Conservation (phyloP, 2,888 invertebrate genomes). For the Synanthedon tipuliformis region DNA sequence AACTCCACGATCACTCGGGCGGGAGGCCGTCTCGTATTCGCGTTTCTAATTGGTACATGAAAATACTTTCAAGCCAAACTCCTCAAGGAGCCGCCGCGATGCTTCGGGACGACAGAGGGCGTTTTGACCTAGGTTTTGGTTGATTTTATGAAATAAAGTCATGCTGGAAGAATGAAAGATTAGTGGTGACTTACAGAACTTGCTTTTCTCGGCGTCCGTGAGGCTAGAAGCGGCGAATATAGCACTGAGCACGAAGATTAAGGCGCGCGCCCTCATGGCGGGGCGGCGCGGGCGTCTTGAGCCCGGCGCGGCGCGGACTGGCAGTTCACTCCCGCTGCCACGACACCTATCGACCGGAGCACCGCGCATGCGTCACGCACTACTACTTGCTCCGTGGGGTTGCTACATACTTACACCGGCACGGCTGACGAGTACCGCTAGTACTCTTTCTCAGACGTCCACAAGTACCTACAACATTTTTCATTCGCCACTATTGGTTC, state of each 20-base stretch:
- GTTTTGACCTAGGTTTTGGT: too few species aligned
- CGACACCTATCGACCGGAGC: conserved; percentile 9
- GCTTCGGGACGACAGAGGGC: too few species aligned
- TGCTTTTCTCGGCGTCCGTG: conserved; percentile 63
- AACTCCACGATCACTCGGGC: too few species aligned
- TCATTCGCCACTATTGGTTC: too few species aligned
- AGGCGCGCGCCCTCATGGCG: conserved; percentile 54
- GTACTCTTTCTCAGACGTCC: too few species aligned
- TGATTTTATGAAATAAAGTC: too few species aligned
- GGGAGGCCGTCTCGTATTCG: background rate
- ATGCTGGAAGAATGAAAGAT: background rate
- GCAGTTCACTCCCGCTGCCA: conserved; percentile 10
- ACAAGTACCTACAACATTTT: too few species aligned
- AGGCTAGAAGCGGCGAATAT: conserved; percentile 34
- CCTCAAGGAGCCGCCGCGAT: background rate
- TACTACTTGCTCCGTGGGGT: background rate
- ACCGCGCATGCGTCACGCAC: conserved; percentile 37
- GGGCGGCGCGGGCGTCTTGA: conserved; percentile 21
- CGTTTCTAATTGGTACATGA: background rate
- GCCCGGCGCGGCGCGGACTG: conserved; percentile 29
- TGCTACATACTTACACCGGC: background rate
- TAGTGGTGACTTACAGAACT: conserved; percentile 57
- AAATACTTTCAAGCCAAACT: background rate
- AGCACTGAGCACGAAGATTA: conserved; percentile 39
- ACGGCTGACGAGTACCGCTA: too few species aligned